Percentiles rank a stretch among this genome's conserved stretches.
phyloP scores from a whole-genome alignment of 2,113 vertebrate species.

The Callopanchax toddi region DNA sequence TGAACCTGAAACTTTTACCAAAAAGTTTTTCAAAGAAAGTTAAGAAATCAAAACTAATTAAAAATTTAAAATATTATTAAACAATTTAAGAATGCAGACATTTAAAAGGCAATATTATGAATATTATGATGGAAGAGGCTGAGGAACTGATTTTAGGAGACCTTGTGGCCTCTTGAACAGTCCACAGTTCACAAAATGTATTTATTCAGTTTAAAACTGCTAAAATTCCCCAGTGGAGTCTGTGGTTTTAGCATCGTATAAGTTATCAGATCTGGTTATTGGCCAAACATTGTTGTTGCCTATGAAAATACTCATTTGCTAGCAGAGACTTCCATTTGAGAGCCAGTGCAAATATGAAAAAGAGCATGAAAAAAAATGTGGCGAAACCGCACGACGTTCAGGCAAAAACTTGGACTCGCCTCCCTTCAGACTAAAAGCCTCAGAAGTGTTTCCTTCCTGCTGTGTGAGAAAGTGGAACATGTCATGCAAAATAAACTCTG shows the following conservation, averaged over 20 bases:
- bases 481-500: slow-evolving; percentile 28
- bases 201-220: slow-evolving; percentile 44
- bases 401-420: not conserved
- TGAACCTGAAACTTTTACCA: too few species aligned
- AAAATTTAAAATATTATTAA: too few species aligned
- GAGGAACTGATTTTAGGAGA: not conserved
- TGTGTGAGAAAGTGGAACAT: slow-evolving; percentile 5
- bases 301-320: slow-evolving; percentile 45
- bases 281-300: slow-evolving; percentile 45
- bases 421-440: not conserved
- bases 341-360: slow-evolving; percentile 38
- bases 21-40: too few species aligned
- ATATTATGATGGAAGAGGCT: not conserved
- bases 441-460: slow-evolving; percentile 24
- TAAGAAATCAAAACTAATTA: too few species aligned
- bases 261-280: slow-evolving; percentile 49
- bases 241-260: slow-evolving; percentile 39
- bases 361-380: slow-evolving; percentile 1
- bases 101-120: too few species aligned
- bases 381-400: slow-evolving; percentile 16
- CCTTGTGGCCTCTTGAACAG: not conserved
- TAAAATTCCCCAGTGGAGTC: slow-evolving; percentile 41
- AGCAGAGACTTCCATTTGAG: slow-evolving; percentile 16
- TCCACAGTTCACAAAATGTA: slow-evolving; percentile 14
- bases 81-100: too few species aligned